Conservation (phyloP, 2,797 vertebrate genomes). For the Numenius phaeopus region DNA sequence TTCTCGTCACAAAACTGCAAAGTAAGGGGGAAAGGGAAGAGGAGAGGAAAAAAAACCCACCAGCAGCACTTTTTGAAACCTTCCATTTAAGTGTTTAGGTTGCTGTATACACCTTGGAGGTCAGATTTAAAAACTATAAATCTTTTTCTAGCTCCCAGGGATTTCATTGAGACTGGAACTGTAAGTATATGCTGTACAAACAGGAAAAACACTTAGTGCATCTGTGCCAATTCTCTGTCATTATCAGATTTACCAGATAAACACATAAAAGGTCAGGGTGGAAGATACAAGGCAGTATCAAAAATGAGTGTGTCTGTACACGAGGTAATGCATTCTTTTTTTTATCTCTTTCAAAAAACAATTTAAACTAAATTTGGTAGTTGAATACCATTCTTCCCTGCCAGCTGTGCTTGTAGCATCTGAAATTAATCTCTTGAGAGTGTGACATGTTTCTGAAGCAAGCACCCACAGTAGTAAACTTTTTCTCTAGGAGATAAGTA, state of each 20-base stretch:
- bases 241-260: background rate
- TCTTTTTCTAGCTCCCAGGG: background rate
- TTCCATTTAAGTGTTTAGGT: background rate
- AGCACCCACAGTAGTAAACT: background rate
- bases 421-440: background rate
- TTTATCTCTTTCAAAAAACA: background rate
- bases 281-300: background rate
- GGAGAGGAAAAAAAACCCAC: background rate
- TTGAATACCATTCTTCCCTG: background rate
- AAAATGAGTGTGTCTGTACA: background rate
- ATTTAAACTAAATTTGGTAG: background rate
- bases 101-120: background rate
- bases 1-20: background rate
- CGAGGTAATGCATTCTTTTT: background rate
- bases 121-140: background rate
- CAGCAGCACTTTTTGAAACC: background rate
- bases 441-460: background rate
- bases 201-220: background rate
- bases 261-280: background rate
- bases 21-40: fast-evolving
- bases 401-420: background rate
- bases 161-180: background rate
- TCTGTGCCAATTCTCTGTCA: background rate
- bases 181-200: background rate
- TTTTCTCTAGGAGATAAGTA: background rate